Evolutionary conservation across 2,888 invertebrate genomes (phyloP).

Genomic region (Cryptus armator): DNA sequence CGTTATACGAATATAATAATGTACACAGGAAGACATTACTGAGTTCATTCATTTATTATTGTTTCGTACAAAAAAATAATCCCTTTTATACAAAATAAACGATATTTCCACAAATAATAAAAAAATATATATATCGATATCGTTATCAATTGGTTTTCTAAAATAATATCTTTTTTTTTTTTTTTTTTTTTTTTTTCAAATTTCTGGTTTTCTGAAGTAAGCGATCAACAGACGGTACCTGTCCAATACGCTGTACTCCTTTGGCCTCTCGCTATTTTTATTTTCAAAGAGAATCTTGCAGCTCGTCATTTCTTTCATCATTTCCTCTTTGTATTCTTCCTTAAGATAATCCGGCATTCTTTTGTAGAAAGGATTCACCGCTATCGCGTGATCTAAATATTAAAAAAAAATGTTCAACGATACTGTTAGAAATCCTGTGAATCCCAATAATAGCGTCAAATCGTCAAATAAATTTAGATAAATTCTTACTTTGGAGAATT

Average conservation of each 20-base stretch:
- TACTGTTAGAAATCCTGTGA: background rate
- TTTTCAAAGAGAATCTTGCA: conserved; percentile 84
- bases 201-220: conserved; percentile 78
- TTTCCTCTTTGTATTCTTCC: conserved; percentile 88
- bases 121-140: background rate
- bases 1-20: conserved; percentile 73
- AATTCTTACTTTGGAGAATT: conserved; percentile 87
- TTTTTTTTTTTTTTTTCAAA: conserved; percentile 18
- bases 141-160: background rate
- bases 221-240: conserved; percentile 81
- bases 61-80: background rate
- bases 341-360: conserved; percentile 87
- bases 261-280: conserved; percentile 83
- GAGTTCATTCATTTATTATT: conserved; percentile 34
- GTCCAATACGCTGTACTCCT: conserved; percentile 85
- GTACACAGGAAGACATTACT: conserved; percentile 14
- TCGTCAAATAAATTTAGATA: background rate
- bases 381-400: conserved; percentile 88
- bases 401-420: background rate
- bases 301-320: conserved; percentile 86
- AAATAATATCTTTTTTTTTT: background rate
- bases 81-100: background rate
- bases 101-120: background rate
- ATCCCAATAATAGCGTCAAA: background rate
- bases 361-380: conserved; percentile 90